Conservation (phyloP, 2,797 vertebrate species). For the Craterocephalus amniculus region DNA sequence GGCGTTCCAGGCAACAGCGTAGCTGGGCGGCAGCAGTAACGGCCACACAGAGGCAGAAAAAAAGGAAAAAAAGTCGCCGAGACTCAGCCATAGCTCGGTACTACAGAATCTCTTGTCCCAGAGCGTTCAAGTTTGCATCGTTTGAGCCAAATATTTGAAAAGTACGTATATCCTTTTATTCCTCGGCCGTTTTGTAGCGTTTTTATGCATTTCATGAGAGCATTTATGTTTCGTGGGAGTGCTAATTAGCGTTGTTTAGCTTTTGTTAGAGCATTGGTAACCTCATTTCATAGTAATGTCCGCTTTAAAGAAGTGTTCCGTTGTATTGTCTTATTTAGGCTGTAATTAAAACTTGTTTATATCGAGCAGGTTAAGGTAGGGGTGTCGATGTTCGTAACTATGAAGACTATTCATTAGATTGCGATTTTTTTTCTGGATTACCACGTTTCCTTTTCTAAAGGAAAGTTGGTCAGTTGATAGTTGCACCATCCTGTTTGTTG, state of each 20-base stretch:
- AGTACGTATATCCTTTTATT: slow-evolving; percentile 9
- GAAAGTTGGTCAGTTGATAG: background rate
- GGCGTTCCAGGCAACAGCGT: slow-evolving; percentile 26
- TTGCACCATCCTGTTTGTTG: background rate
- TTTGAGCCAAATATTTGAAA: background rate
- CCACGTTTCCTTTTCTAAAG: too few relatives aligned
- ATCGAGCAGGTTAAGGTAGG: background rate
- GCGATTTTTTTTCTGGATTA: too few relatives aligned
- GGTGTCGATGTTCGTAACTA: background rate
- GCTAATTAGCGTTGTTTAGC: slow-evolving; percentile 5
- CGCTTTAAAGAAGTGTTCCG: too few relatives aligned
- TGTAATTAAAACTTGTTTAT: background rate
- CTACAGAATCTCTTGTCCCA: background rate
- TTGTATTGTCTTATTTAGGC: too few relatives aligned
- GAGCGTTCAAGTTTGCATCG: background rate
- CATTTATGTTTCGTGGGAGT: background rate
- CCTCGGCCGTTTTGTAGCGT: fast-evolving
- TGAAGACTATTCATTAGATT: too few relatives aligned
- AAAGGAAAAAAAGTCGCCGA: background rate
- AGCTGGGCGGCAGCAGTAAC: slow-evolving; percentile 7
- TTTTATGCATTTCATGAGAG: background rate
- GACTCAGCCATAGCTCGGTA: background rate
- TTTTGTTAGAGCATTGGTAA: slow-evolving; percentile 3
- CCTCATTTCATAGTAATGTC: background rate
- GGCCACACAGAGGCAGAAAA: background rate